Conservation (phyloP, 2,888 invertebrate species). For the Dione vanillae region DNA sequence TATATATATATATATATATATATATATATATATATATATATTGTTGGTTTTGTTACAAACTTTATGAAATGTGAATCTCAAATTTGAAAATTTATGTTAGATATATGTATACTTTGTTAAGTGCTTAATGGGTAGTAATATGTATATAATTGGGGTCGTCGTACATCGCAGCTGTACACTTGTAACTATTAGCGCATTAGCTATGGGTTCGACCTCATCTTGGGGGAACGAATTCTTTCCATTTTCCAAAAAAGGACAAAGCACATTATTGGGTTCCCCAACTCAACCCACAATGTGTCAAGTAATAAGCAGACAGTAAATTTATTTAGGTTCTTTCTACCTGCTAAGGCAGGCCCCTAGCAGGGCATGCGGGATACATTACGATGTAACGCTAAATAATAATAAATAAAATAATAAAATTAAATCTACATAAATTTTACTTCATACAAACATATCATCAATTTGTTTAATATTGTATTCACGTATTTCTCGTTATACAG, state of each 20-base stretch:
- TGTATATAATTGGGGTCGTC: neutral
- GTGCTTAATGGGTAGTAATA: neutral
- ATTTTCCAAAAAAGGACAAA: neutral
- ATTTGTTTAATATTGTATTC: neutral
- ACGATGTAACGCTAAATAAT: too few relatives aligned
- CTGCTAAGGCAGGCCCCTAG: too few relatives aligned
- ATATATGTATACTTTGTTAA: neutral
- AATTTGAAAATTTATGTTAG: constrained; percentile 4
- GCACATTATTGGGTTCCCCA: too few relatives aligned
- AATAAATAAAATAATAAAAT: too few relatives aligned
- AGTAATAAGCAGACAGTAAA: too few relatives aligned
- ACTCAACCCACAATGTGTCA: too few relatives aligned
- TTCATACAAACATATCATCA: neutral
- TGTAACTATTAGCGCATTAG: neutral
- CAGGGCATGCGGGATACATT: too few relatives aligned
- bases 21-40: constrained; percentile 1
- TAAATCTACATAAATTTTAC: too few relatives aligned
- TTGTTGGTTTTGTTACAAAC: neutral
- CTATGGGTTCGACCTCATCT: neutral
- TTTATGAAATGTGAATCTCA: constrained; percentile 7
- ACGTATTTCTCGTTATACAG: neutral
- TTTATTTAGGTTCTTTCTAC: too few relatives aligned
- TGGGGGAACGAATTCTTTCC: neutral
- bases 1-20: neutral
- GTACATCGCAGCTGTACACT: neutral